Evolutionary conservation across 2,113 vertebrate species (phyloP), one percentile per base, ranked within the genome.

Genomic region (Kobus ellipsiprymnus): DNA sequence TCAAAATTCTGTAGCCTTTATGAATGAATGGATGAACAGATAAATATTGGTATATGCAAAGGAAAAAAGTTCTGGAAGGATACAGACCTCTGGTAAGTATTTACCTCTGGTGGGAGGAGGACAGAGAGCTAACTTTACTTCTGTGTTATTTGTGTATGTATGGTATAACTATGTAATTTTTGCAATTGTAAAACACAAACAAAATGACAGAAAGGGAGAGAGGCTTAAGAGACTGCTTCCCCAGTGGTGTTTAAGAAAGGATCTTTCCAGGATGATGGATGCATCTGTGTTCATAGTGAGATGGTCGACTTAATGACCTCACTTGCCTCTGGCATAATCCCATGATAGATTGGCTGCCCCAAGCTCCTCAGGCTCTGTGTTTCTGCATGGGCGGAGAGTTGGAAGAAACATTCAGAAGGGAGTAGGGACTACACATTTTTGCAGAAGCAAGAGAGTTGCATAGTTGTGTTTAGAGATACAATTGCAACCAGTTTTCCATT

Each of bases 271-370:
- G 48, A 95, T 98, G 96, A 97, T 95, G 95, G 95, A 98, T 97
- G 82, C 27, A 90, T 93, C 87, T 96, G 95, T 96, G 84, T 96
- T 97, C 81, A 48, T 59, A 97, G 74, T 80, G 52, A 78, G 85
- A 94, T 82, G 64, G 94, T 60, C 92, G 92, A 95, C 81, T 97
- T 97, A 98, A 98, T 97, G 94, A 97, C 95, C 95, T 97, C 60
- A 36, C 77, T 94, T 91, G 96, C 96, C 91, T 78, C 57, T 84
- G 89, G 94, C 96, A 94, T 86, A 40, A 80, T 64, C 83, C 90
- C 60, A 33, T 95, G 96, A 98, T 96, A 80, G 94, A 98, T 87
- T 27, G 64, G 64, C 60, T 94, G 55, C 40, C 55, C 60, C 59
- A 83, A 33, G 90, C 25, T 97, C 95, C 94, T 92, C 57, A 94